phyloP scores from a whole-genome alignment of 1,140 invertebrate genomes.

The Drosophila repleta region DNA sequence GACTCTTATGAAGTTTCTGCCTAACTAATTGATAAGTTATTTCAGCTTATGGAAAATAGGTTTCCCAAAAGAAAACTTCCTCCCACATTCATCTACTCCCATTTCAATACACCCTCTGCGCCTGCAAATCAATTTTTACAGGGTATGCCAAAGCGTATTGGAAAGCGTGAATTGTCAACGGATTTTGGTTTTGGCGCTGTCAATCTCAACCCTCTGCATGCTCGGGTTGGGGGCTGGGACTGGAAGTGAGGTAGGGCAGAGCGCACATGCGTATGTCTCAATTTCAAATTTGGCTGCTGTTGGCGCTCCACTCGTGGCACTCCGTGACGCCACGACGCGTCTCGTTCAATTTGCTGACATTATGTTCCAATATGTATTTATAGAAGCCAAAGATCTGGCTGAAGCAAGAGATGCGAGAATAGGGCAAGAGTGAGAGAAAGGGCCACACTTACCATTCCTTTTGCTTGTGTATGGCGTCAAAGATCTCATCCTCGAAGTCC shows the following conservation, averaged over 20 bases:
- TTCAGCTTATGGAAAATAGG: too few relatives aligned
- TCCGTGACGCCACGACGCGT: constrained; percentile 33
- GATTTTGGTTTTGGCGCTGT: constrained; percentile 41
- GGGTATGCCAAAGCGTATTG: constrained; percentile 5
- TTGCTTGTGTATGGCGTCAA: constrained; percentile 87
- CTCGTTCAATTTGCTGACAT: constrained; percentile 35
- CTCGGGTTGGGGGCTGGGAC: neutral
- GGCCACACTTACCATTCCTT: constrained; percentile 85
- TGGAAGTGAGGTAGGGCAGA: neutral
- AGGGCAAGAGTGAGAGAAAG: neutral
- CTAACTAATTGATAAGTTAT: too few relatives aligned
- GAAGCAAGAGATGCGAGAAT: neutral
- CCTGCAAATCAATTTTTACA: neutral
- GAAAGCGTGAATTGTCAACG: constrained; percentile 21
- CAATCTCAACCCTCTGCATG: constrained; percentile 50
- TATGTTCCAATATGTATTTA: constrained; percentile 25
- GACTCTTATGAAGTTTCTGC: neutral
- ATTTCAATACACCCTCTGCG: neutral
- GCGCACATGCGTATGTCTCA: constrained; percentile 68
- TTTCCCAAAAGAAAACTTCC: too few relatives aligned
- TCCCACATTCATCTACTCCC: neutral
- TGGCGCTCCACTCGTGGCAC: constrained; percentile 33
- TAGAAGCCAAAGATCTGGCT: constrained; percentile 4
- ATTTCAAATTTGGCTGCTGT: constrained; percentile 70
- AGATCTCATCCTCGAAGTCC: constrained; percentile 88